Evolutionary conservation across 2,888 invertebrate species (phyloP).

Genomic region (Limenitis camilla): DNA sequence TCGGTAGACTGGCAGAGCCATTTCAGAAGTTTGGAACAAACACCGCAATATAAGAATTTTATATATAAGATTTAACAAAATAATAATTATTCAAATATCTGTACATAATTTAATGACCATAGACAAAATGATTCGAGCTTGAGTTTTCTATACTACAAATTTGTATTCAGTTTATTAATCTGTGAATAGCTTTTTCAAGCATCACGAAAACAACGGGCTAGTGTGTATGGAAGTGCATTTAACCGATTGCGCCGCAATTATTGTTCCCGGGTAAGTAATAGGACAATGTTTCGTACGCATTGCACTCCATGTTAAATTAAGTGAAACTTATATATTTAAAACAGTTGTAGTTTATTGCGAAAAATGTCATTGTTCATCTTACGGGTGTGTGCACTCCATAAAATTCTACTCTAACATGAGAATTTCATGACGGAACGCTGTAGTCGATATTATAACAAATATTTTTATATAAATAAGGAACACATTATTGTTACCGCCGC

Average conservation of each 20-base stretch:
- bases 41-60: too few species aligned
- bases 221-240: constrained; percentile 76
- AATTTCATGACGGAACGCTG: constrained; percentile 10
- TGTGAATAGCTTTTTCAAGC: constrained; percentile 66
- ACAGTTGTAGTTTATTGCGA: constrained; percentile 25
- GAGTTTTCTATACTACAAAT: too few species aligned
- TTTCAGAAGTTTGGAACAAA: too few species aligned
- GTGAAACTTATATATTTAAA: constrained; percentile 15
- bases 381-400: constrained; percentile 47
- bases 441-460: background rate
- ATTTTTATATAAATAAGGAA: constrained; percentile 1
- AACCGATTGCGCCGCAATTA: constrained; percentile 78
- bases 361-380: constrained; percentile 36
- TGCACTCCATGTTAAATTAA: constrained; percentile 11
- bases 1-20: too few species aligned
- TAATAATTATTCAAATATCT: too few species aligned
- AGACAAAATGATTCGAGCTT: constrained; percentile 33
- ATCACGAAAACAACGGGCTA: constrained; percentile 72
- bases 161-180: too few species aligned
- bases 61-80: too few species aligned
- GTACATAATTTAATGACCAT: constrained; percentile 31
- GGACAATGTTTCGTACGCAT: constrained; percentile 29
- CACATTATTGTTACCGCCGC: background rate
- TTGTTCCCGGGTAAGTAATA: constrained; percentile 65
- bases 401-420: constrained; percentile 28